phyloP scores from a whole-genome alignment of 2,888 invertebrate species.

The Toxonevra muliebris region DNA sequence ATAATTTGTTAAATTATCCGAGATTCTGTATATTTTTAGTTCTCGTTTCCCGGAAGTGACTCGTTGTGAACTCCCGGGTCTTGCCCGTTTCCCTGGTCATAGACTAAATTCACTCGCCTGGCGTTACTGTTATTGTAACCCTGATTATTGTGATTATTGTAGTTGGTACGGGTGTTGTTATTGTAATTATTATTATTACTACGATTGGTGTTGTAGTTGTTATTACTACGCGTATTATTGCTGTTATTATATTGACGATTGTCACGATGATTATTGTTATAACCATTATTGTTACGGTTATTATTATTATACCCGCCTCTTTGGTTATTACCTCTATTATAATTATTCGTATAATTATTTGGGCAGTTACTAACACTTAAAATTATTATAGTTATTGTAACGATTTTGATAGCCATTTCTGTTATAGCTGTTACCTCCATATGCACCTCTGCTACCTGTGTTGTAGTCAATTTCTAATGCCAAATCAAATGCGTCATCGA shows the following conservation, averaged over 20 bases:
- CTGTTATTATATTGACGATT: not conserved
- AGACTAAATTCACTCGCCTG: not conserved
- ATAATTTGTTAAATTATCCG: conserved; percentile 17
- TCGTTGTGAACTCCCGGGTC: not conserved
- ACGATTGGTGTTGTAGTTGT: not conserved
- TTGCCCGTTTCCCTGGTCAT: conserved; percentile 4
- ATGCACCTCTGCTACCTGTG: too few relatives aligned
- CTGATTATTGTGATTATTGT: too few relatives aligned
- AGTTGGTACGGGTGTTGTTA: not conserved
- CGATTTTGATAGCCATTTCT: not conserved
- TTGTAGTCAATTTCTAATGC: not conserved
- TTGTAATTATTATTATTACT: not conserved
- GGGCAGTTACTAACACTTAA: too few relatives aligned
- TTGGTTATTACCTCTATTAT: too few relatives aligned
- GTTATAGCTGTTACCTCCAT: not conserved
- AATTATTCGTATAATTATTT: too few relatives aligned
- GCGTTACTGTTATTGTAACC: not conserved
- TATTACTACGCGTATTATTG: not conserved
- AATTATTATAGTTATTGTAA: too few relatives aligned
- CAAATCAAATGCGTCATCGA: not conserved
- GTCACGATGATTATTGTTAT: too few relatives aligned
- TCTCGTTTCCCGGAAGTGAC: not conserved
- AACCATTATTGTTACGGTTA: too few relatives aligned
- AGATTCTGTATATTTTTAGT: conserved; percentile 3
- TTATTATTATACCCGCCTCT: too few relatives aligned